Conservation (phyloP, 2,888 invertebrate species). For the Zygothrica quintamaculata region DNA sequence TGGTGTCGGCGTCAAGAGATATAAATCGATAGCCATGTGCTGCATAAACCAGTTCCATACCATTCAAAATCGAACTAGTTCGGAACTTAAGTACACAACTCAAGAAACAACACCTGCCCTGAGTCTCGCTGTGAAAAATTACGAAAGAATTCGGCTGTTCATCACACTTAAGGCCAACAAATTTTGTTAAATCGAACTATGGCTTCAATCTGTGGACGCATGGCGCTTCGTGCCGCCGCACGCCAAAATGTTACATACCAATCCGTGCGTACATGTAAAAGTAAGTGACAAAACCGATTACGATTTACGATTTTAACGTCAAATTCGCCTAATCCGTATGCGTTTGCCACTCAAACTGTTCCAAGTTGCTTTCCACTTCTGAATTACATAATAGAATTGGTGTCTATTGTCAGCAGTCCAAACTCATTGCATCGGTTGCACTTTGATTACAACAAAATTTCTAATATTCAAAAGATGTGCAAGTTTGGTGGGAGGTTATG, state of each 20-base stretch:
- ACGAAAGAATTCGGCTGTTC: conserved; percentile 76
- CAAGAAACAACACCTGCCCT: conserved; percentile 46
- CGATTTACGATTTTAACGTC: conserved; percentile 23
- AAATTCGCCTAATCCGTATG: conserved; percentile 41
- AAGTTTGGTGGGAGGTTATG: conserved; percentile 65
- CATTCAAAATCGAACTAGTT: conserved; percentile 15
- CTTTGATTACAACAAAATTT: background rate
- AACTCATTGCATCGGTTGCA: too few relatives aligned
- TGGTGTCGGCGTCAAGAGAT: too few relatives aligned
- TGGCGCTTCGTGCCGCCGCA: conserved; percentile 88
- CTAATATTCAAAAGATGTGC: conserved; percentile 22
- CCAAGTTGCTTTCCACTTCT: conserved; percentile 7
- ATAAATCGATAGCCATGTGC: background rate
- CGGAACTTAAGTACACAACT: conserved; percentile 34
- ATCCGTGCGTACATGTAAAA: conserved; percentile 88
- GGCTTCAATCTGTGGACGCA: conserved; percentile 91
- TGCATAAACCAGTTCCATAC: background rate
- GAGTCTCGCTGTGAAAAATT: conserved; percentile 73
- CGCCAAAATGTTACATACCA: conserved; percentile 88
- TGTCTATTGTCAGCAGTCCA: background rate
- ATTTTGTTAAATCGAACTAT: conserved; percentile 85
- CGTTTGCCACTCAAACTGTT: conserved; percentile 12
- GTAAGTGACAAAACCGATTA: conserved; percentile 85
- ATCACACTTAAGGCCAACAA: conserved; percentile 58
- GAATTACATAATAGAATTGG: conserved; percentile 59